Base-by-base conservation (phyloP, 2,113 vertebrate species). In the Phylloscopus whistleri region DNA sequence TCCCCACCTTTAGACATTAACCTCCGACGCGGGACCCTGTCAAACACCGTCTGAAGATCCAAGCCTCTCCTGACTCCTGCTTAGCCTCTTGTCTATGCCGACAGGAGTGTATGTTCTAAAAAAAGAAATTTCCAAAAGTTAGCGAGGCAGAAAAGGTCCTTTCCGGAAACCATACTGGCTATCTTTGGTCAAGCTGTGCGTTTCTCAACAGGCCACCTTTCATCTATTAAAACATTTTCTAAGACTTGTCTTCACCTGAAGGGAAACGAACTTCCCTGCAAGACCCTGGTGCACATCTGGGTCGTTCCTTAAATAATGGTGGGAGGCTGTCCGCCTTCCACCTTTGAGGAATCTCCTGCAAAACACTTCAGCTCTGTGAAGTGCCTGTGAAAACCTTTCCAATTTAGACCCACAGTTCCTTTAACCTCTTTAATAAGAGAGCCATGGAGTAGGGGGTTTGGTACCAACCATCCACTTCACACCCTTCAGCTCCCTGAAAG, bases 171-270 rank as follows among this genome's bases (percentile, higher is more conserved):
- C 96, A 96, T 89, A 95, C 96, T 95, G 96, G 95, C 97, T 97
- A 97, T 95, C 94, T 97, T 96, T 91, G 96, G 93, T 97, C 97
- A 95, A 96, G 96, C 97, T 97, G 96, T 96, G 97, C 92, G 91
- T 97, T 96, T 97, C 96, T 97, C 97, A 95, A 96, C 97, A 97
- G 89, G 97, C 96, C 96, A 96, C 89, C 96, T 97, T 97, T 97
- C 95, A 97, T 97, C 96, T 97, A 96, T 95, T 96, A 96, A 97
- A 96, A 94, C 94, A 94, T 96, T 96, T 97, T 96, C 96, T 95
- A 95, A 96, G 96, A 92, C 92, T 96, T 93, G 92, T 97, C 95
- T 97, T 96, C 97, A 97, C 97, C 97, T 97, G 96, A 96, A 97
- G 97, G 89, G 95, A 97, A 96, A 96, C 87, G 95, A 96, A 96